Evolutionary conservation across 2,888 invertebrate species (phyloP).

Genomic region (Chaetogeoica ovagalla): DNA sequence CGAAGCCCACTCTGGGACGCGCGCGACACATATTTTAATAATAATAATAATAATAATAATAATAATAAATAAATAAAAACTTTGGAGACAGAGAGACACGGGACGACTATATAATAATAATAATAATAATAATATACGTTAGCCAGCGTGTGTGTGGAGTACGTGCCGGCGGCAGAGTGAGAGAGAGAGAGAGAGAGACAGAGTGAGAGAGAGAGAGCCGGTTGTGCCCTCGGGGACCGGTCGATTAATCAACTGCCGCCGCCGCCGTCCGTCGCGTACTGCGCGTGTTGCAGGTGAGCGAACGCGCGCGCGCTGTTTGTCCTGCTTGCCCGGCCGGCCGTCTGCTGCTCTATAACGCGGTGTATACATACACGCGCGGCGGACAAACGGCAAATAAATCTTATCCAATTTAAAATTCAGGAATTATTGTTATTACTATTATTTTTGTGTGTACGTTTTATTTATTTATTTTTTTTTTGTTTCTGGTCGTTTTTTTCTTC

Average conservation of each 20-base stretch:
- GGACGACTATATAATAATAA: background rate
- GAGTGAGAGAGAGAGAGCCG: conserved; percentile 30
- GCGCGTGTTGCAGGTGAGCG: background rate
- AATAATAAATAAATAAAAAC: background rate
- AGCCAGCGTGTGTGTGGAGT: too few species aligned
- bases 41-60: background rate
- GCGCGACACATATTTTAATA: conserved; percentile 10
- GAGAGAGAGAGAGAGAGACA: conserved; percentile 27
- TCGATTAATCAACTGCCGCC: conserved; percentile 51
- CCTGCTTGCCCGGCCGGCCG: background rate
- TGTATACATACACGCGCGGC: too few species aligned
- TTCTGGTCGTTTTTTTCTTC: too few species aligned
- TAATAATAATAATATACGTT: too few species aligned
- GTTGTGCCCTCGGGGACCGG: conserved; percentile 48
- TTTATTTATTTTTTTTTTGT: conserved; percentile 17
- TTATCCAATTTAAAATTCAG: conserved; percentile 24
- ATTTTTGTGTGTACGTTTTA: conserved; percentile 7
- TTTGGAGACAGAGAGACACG: background rate
- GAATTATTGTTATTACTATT: conserved; percentile 25
- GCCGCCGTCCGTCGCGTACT: background rate
- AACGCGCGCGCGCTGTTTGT: conserved; percentile 12
- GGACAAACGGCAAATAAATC: conserved; percentile 36
- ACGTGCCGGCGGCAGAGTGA: conserved; percentile 1
- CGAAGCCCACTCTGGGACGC: background rate
- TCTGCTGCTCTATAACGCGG: too few species aligned